Evolutionary conservation across 2,113 vertebrate genomes (phyloP).

Genomic region (Fregetta grallaria): DNA sequence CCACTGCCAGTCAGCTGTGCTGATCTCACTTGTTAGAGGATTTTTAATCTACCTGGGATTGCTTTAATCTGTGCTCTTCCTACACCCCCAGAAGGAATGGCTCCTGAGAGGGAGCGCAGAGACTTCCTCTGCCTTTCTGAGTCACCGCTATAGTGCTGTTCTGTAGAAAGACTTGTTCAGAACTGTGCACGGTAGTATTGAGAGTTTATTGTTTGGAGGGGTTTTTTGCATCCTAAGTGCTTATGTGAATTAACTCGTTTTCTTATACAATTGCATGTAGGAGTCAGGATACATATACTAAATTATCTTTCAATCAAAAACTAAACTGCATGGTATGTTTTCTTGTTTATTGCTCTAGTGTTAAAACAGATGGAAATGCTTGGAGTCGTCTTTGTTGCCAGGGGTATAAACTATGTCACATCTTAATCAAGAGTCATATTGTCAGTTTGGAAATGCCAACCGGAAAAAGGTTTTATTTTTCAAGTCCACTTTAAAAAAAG

Average conservation of each 20-base stretch:
- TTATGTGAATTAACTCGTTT: background rate
- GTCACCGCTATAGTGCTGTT: background rate
- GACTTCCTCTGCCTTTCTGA: background rate
- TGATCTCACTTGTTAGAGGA: background rate
- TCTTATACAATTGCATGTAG: background rate
- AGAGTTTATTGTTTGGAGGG: background rate
- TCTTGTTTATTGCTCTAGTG: background rate
- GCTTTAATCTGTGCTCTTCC: background rate
- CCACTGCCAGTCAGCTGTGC: background rate
- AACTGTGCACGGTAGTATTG: background rate
- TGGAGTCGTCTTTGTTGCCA: background rate
- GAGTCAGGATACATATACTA: background rate
- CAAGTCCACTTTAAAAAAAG: background rate
- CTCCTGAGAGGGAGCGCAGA: background rate
- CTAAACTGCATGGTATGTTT: background rate
- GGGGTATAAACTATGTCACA: background rate
- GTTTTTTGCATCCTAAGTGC: background rate
- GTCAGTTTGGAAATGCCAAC: background rate
- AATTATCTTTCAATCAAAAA: background rate
- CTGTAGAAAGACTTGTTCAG: background rate
- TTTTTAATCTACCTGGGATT: background rate
- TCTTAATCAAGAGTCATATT: background rate
- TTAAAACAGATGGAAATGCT: conserved; percentile 1
- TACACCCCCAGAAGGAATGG: background rate
- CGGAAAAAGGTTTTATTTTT: background rate